Base-by-base conservation (phyloP, 1,140 invertebrate genomes). In the Nilaparvata lugens region DNA sequence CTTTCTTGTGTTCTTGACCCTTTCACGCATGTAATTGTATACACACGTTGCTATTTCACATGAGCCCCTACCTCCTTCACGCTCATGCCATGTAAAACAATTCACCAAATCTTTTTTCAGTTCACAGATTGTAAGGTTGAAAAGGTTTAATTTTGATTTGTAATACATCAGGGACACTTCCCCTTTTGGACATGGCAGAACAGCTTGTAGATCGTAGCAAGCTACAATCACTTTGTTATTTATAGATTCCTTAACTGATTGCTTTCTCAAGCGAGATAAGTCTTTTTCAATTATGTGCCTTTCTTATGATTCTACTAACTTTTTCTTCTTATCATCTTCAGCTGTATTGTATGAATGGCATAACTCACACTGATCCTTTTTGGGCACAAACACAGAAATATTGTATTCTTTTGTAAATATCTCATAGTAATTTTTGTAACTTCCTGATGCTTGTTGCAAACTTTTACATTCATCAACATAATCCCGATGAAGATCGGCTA, bases 51-150 rank as follows among this genome's bases (percentile, higher is more conserved):
- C 71, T 61, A 78, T 77, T 67, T 75, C 72, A 51, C 71, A 73
- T 13, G 73, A 68, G 4, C 71, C 73, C 51, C 74, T 67, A 28
- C 71, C 70, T 16, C 64, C 76, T 51, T 72, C 63, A 1, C 64
- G 65, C 66, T 79, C 76, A 66, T 73, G 67, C 74, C 76, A 79
- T 21, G 75, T 65, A 62, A 70, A 75, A 57, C 75, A 75, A 52
- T 62, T 57, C 5, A 66, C 68, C 62, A 66, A 57, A 25, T 67
- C 62, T 7, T 58, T 69, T n/a, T 52, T 62, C 7, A 72, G 48
- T 51, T 75, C 67, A 65, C 62, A 73, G 24, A 73, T 61, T 2
- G 75, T 79, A 16, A 75, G 74, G 66, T 78, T 78, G 52, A 73
- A 74, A 16, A 71, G 64, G 31, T 69, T 66, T 31, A 79, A 54